These are phyloP conservation scores for Hippocampus barbouri DNA, from an alignment of 2,113 vertebrate species.

Conservation along the genomic window DNA sequence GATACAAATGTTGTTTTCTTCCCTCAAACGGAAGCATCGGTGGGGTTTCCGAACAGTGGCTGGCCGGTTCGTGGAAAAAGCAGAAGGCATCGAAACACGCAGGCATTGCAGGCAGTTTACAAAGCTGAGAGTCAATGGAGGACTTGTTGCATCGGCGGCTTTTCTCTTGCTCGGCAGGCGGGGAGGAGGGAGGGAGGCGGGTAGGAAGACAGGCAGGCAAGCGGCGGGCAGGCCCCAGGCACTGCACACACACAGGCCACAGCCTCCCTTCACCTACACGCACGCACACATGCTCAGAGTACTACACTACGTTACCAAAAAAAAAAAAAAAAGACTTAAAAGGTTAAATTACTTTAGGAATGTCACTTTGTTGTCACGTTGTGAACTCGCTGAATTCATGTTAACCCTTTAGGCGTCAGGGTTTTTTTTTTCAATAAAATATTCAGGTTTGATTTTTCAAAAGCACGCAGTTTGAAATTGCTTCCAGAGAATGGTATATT, in stretches of 20 bases:
- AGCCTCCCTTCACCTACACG: slow-evolving; percentile 34
- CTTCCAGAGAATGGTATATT: no score
- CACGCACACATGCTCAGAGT: background rate
- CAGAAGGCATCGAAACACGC: background rate
- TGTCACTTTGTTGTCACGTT: background rate
- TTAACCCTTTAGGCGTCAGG: no score
- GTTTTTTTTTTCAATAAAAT: background rate
- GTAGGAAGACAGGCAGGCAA: slow-evolving; percentile 44
- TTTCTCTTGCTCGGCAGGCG: slow-evolving; percentile 37
- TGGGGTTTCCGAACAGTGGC: background rate
- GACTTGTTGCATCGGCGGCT: slow-evolving; percentile 82
- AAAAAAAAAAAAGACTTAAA: background rate
- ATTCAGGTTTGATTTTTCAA: no score
- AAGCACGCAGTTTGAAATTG: no score
- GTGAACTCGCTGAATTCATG: background rate
- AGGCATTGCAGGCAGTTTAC: slow-evolving; percentile 68
- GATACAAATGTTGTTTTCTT: slow-evolving; percentile 12
- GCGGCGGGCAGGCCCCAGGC: slow-evolving; percentile 50
- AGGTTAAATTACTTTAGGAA: background rate
- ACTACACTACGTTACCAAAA: background rate
- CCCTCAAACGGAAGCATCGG: background rate
- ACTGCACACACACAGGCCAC: slow-evolving; percentile 48
- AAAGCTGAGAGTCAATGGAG: slow-evolving; percentile 85
- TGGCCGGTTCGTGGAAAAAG: background rate
- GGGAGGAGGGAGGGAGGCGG: background rate